Evolutionary conservation across 2,888 invertebrate species (phyloP), one percentile per base, ranked within the genome.

Genomic region (Spilarctia lutea): DNA sequence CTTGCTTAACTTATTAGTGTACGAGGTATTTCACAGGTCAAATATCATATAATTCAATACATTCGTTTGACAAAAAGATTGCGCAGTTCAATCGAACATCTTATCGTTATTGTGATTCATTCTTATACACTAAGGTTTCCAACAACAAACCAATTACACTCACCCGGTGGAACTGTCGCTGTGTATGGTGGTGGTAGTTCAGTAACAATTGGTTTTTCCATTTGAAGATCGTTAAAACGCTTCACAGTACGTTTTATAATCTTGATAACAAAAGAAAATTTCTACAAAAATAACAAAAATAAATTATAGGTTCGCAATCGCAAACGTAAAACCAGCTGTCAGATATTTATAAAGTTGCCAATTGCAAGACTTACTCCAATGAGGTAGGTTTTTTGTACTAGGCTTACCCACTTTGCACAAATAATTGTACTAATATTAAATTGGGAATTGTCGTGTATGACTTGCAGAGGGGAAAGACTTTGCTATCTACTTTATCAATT

Each of bases 151-250:
- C 80, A 80, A 73, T 75, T 72, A 30, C 60, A 69, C 83, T 87
- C 89, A 95, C 95, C 92, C 89, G 91, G 90, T 63, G 88, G 89
- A 75, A 91, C 82, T 27, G 92, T 85, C 30, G 96, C 96, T 0
- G 96, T 96, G 85, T 96, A 96, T 11, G 96, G 96, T 1, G 96
- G 96, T 20, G 96, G 96, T 73, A 93, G 94, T 56, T 93, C 95
- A 48, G 88, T 94, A 73, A 94, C 88, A 56, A 89, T 90, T 42
- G 93, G 92, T 80, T 95, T 93, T 67, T 94, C 95, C 94, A 94
- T 94, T 79, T 85, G 93, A 75, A 70, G 65, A 39, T 78, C 65
- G 74, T 52, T 78, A 71, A 75, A 72, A 68, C 84, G 79, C 71
- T 75, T 81, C 78, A 80, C 70, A 71, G 69, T 72, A 68, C 20